phyloP scores from a whole-genome alignment of 2,113 vertebrate species.

The Vicugna pacos region DNA sequence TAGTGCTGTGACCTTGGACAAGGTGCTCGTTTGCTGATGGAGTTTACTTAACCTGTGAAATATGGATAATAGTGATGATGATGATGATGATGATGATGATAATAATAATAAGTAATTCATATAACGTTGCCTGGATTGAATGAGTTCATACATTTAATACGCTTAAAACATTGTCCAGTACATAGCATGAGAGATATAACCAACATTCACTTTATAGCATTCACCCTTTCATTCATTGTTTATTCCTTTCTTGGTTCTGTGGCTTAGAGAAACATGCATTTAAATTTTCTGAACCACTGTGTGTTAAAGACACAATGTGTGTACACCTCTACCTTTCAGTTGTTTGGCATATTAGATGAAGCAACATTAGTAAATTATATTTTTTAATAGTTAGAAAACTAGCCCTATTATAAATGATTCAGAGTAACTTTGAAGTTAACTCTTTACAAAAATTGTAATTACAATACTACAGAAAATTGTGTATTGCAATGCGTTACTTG shows the following conservation, averaged over 20 bases:
- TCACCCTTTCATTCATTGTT: neutral
- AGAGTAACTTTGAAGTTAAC: constrained; percentile 1
- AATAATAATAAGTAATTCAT: neutral
- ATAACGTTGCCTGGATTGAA: neutral
- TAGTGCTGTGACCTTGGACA: neutral
- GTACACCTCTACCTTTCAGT: neutral
- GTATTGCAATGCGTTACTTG: neutral
- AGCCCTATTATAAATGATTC: neutral
- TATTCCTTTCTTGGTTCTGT: neutral
- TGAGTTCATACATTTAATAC: neutral
- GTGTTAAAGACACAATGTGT: neutral
- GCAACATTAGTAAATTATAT: neutral
- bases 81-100: neutral
- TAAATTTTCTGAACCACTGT: neutral
- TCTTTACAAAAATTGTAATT: neutral
- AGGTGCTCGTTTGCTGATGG: neutral
- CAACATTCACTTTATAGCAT: neutral
- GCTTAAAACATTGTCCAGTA: neutral
- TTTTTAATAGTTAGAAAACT: constrained; percentile 16
- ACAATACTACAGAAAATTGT: neutral
- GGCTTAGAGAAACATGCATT: neutral
- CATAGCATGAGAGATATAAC: neutral
- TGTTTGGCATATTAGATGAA: neutral
- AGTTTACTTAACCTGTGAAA: neutral
- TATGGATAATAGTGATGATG: neutral